Evolutionary conservation across 1,140 invertebrate genomes (phyloP).

Genomic region (Sminthurides bifidus): DNA sequence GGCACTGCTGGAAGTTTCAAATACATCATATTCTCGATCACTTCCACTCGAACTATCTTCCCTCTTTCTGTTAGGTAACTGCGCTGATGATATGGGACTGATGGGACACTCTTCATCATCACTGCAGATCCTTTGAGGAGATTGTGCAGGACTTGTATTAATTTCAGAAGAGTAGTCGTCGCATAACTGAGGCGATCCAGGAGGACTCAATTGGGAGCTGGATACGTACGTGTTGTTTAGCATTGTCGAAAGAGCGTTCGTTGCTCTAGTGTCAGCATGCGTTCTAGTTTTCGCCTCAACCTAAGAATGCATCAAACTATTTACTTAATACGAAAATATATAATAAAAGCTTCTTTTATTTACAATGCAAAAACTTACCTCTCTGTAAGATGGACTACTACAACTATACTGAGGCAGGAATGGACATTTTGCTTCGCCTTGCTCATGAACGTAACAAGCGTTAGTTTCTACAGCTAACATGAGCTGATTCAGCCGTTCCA

Average conservation of each 20-base stretch:
- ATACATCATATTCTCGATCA: neutral
- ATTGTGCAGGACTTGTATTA: neutral
- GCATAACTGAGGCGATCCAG: neutral
- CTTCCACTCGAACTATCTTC: neutral
- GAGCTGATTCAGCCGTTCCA: neutral
- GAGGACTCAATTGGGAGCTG: neutral
- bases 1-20: neutral
- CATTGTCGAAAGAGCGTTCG: too few species aligned
- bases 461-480: neutral
- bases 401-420: neutral
- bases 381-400: neutral
- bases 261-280: too few species aligned
- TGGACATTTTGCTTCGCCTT: neutral
- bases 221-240: neutral
- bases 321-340: too few species aligned
- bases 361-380: too few species aligned
- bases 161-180: neutral
- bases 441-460: neutral
- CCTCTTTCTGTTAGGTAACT: neutral
- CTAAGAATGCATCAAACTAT: too few species aligned
- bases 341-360: too few species aligned
- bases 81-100: neutral
- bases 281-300: too few species aligned
- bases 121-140: neutral
- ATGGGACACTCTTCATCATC: conserved; percentile 9